phyloP scores from a whole-genome alignment of 2,797 vertebrate genomes.

The Liasis olivaceus region DNA sequence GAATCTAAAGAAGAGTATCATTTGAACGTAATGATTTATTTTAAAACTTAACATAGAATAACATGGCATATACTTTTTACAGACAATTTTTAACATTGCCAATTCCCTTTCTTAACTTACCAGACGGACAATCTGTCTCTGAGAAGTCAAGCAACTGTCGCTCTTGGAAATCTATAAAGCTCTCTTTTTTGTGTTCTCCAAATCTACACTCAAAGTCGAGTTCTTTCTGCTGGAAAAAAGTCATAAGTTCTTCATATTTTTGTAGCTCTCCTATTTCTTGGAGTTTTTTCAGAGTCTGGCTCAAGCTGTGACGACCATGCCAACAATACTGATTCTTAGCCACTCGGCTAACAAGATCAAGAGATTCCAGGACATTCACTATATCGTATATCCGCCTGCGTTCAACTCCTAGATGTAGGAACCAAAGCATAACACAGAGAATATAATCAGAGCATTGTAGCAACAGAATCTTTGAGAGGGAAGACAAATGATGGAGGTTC shows the following conservation, averaged over 20 bases:
- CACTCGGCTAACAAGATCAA: slow-evolving; percentile 88
- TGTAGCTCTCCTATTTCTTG: slow-evolving; percentile 82
- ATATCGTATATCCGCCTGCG: slow-evolving; percentile 94
- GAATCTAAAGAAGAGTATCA: not conserved
- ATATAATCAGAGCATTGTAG: not conserved
- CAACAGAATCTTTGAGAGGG: too few relatives aligned
- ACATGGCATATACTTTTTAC: not conserved
- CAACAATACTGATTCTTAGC: slow-evolving; percentile 94
- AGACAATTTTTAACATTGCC: not conserved
- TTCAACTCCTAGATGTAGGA: slow-evolving; percentile 82
- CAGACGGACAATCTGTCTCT: slow-evolving; percentile 73
- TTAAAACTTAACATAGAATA: slow-evolving; percentile 16
- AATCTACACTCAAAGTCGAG: slow-evolving; percentile 65
- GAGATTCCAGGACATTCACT: slow-evolving; percentile 90
- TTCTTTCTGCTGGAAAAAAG: slow-evolving; percentile 74
- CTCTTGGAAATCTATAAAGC: slow-evolving; percentile 57
- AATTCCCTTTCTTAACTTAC: slow-evolving; percentile 69
- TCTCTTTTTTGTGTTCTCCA: slow-evolving; percentile 71
- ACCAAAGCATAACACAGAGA: slow-evolving; percentile 13
- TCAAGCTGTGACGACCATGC: slow-evolving; percentile 85
- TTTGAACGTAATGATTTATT: not conserved
- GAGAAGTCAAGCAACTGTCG: slow-evolving; percentile 68
- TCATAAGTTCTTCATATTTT: slow-evolving; percentile 87
- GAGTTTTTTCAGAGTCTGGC: slow-evolving; percentile 81
- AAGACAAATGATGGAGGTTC: not conserved